Evolutionary conservation across 2,797 vertebrate genomes (phyloP), one percentile per base, ranked within the genome.

Genomic region (Orestias chungarensis): DNA sequence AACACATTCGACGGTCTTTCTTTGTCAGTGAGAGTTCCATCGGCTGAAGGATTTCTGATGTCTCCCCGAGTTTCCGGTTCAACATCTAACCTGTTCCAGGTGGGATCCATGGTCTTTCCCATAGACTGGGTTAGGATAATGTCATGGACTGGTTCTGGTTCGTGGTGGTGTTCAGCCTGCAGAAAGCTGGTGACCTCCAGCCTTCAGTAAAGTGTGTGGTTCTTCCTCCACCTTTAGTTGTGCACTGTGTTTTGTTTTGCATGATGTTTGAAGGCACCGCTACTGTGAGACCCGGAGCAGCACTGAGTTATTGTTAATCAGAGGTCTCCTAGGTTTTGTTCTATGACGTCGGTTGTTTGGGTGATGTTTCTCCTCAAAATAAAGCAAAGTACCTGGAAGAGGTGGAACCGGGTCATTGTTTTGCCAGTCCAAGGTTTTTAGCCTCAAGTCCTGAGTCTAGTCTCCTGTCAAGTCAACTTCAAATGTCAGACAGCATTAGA

Each of bases 311-410:
- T 50, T 23, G n/a, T 2, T 57, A 5, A 2, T 18, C 29, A 3
- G 54, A 57, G 6, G 33, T 20, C 20, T 23, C 57, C 12, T 23
- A 1, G 57, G 1, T 35, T 38, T 59, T 23, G 38, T 59, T 59
- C 57, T 38, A 54, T 38, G 50, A 38, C 31, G 42, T 64, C 76
- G 84, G 77, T 43, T 42, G 62, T 47, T 79, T 52, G 50, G 52
- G 27, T 33, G 61, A 73, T 46, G 68, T 70, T 14, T 9, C n/a
- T n/a, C n/a, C n/a, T n/a, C n/a, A n/a, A n/a, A n/a, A n/a, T n/a
- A n/a, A n/a, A n/a, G n/a, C n/a, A n/a, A n/a, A n/a, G n/a, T n/a
- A n/a, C n/a, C n/a, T n/a, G n/a, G n/a, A n/a, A n/a, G n/a, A n/a
- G n/a, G n/a, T n/a, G n/a, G n/a, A n/a, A n/a, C n/a, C n/a, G n/a